Evolutionary conservation across 2,888 invertebrate genomes (phyloP).

Genomic region (Drosophila mercatorum): DNA sequence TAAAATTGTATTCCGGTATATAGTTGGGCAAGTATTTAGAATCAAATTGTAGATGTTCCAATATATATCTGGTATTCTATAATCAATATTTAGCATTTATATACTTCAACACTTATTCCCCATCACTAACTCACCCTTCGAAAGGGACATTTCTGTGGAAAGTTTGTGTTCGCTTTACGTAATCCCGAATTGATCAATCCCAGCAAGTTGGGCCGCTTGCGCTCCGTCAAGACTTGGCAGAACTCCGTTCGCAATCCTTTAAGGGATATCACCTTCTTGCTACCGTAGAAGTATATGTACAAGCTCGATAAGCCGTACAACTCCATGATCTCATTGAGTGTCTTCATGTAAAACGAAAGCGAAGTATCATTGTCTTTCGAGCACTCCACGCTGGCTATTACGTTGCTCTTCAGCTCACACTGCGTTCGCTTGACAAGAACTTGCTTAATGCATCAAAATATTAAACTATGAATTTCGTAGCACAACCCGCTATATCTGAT

Average conservation of each 20-base stretch:
- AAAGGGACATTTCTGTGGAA: slow-evolving; percentile 46
- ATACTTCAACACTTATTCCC: not conserved
- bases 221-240: slow-evolving; percentile 14
- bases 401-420: slow-evolving; percentile 23
- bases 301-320: slow-evolving; percentile 22
- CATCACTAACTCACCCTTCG: slow-evolving; percentile 21
- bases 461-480: not conserved
- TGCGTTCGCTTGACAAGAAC: slow-evolving; percentile 26
- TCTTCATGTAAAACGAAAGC: slow-evolving; percentile 15
- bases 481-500: not conserved
- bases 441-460: not conserved
- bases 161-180: slow-evolving; percentile 25
- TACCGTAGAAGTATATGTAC: slow-evolving; percentile 10
- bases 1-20: slow-evolving; percentile 13
- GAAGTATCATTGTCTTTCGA: not conserved
- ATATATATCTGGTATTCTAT: slow-evolving; percentile 1
- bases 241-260: slow-evolving; percentile 37
- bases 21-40: not conserved
- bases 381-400: slow-evolving; percentile 30
- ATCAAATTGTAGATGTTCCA: slow-evolving; percentile 5
- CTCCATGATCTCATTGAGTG: not conserved
- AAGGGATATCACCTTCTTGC: slow-evolving; percentile 11
- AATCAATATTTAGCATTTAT: not conserved
- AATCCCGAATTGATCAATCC: slow-evolving; percentile 20
- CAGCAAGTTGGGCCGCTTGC: not conserved